A percentile compares a stretch with the other conserved stretches of the same genome.
phyloP scores from a whole-genome alignment of 2,113 vertebrate genomes.

The Myxocyprinus asiaticus region DNA sequence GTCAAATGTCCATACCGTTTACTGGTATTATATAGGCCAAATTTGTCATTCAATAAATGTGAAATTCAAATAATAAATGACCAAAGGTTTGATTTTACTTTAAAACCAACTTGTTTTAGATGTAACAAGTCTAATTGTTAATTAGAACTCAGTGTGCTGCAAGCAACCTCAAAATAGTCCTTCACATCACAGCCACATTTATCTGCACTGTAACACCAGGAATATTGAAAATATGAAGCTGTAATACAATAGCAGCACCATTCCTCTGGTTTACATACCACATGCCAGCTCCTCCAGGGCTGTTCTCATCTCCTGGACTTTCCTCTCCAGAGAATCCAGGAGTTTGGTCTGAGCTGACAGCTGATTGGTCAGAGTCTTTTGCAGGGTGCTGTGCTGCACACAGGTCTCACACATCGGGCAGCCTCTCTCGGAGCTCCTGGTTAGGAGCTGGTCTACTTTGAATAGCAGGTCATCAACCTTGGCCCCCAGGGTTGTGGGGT shows the following conservation, averaged over 20 bases:
- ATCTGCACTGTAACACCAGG: no score
- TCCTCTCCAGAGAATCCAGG: slow-evolving; percentile 53
- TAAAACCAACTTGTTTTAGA: no score
- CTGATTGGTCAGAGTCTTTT: slow-evolving; percentile 43
- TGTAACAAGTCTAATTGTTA: no score
- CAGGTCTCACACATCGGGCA: slow-evolving; percentile 53
- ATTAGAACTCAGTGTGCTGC: no score
- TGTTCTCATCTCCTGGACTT: slow-evolving; percentile 49
- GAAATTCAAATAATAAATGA: no score
- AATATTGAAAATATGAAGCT: neutral
- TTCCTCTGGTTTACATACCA: slow-evolving; percentile 2
- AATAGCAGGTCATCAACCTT: slow-evolving; percentile 54
- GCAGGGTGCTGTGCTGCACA: slow-evolving; percentile 39
- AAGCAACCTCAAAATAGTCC: no score
- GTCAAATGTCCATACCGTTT: no score
- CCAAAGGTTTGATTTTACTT: no score
- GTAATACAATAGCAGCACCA: neutral
- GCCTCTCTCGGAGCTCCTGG: slow-evolving; percentile 6
- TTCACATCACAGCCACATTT: no score
- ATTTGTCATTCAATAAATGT: no score
- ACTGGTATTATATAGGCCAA: no score
- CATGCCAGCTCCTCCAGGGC: slow-evolving; percentile 32
- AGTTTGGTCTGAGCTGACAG: slow-evolving; percentile 51
- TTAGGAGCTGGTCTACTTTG: slow-evolving; percentile 55
- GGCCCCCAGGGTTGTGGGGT: slow-evolving; percentile 45